Conservation (phyloP, 2,888 invertebrate genomes). For the Rutpela maculata region DNA sequence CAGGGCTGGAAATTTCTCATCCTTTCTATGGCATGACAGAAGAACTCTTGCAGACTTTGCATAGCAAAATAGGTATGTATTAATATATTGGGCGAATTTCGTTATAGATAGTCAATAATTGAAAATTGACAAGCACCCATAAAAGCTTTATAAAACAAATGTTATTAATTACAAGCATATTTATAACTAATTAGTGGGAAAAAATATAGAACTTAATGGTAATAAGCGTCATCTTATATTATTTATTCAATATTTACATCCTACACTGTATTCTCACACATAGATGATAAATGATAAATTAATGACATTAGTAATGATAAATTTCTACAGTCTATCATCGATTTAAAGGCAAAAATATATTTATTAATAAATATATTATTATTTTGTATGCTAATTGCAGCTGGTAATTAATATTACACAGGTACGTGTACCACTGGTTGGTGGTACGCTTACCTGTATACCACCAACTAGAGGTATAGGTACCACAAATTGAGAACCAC, state of each 20-base stretch:
- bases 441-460: no score
- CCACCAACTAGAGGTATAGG: no score
- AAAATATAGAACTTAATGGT: background rate
- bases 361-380: background rate
- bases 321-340: constrained; percentile 20
- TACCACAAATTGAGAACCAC: no score
- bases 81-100: no score
- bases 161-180: background rate
- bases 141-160: background rate
- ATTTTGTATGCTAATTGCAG: no score
- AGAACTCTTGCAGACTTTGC: no score
- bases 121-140: background rate
- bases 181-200: background rate
- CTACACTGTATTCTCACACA: constrained; percentile 25
- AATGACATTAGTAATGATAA: constrained; percentile 35
- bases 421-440: no score
- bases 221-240: background rate
- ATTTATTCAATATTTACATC: constrained; percentile 22
- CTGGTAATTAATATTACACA: no score
- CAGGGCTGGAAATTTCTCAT: no score
- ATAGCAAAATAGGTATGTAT: background rate
- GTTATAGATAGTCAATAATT: background rate
- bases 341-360: background rate
- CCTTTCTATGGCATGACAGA: no score
- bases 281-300: constrained; percentile 6